Evolutionary conservation across 2,797 vertebrate genomes (phyloP).

Genomic region (Vultur gryphus): DNA sequence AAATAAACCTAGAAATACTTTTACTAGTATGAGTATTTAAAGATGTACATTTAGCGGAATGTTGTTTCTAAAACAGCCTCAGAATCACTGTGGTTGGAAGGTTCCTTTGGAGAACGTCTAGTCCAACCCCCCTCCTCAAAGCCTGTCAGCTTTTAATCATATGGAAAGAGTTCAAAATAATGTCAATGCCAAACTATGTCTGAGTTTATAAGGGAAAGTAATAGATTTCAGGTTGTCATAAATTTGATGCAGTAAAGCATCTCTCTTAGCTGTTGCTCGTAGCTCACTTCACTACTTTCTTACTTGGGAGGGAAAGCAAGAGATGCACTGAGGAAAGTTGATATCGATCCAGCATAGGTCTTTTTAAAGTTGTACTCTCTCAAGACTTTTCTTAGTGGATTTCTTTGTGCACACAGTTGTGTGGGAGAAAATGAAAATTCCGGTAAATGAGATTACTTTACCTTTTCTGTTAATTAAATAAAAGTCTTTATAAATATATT

Average conservation of each 20-base stretch:
- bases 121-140: background rate
- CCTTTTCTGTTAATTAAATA: background rate
- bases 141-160: background rate
- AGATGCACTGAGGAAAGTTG: background rate
- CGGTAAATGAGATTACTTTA: background rate
- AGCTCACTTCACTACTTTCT: background rate
- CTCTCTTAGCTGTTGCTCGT: background rate
- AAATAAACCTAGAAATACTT: background rate
- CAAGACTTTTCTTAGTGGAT: background rate
- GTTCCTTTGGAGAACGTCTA: background rate
- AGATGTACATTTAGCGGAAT: background rate
- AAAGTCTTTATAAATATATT: background rate
- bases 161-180: background rate
- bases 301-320: background rate
- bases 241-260: background rate
- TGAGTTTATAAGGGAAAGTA: background rate
- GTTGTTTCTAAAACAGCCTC: background rate
- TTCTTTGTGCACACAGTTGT: background rate
- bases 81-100: background rate
- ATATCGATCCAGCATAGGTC: background rate
- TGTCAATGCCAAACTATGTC: background rate
- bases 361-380: background rate
- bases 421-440: background rate
- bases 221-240: background rate
- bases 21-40: background rate